Base-by-base conservation (phyloP, 2,113 vertebrate species). In the Onychorhynchus coronatus region DNA sequence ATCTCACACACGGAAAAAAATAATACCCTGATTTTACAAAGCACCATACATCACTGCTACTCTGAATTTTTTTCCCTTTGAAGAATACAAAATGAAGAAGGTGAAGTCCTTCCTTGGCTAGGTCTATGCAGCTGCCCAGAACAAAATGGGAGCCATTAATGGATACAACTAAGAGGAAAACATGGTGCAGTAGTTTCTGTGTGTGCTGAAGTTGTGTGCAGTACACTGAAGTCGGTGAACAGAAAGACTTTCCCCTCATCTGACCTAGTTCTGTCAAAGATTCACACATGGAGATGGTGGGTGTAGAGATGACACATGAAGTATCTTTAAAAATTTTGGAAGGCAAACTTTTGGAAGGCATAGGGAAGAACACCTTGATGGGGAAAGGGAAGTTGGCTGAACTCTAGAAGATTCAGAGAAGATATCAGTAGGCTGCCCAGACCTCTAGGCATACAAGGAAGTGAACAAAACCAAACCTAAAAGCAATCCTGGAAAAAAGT, bases 241-340 rank as follows among this genome's bases (percentile, higher is more conserved):
- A 96, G 58, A 72, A 78, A 92, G 81, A 66, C 23, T 22, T 91
- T 93, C 84, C 89, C 87, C 87, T 85, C 61, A 82, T 82, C 81
- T 91, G 95, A 95, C 59, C 94, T 66, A 96, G 77, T 95, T 97
- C 94, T 94, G 94, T 97, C 96, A 97, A 68, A 91, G 70, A 93
- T 93, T 97, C 89, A 82, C 89, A 91, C 91, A 79, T 8, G 22
- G 66, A 94, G 66, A 85, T n/a, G 78, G 95, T 95, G 93, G 95
- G 93, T 85, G 93, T 93, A 75, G 81, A 91, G 93, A 84, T 95
- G 80, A 91, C 68, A 96, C 73, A 95, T 56, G 41, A 58, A 85
- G 30, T 44, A 61, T 73, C 94, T 93, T 84, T 55, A 87, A 89
- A 91, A 63, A 47, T 79, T 95, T 84, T 87, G 49, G 61, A 84